Conservation (phyloP, 2,113 vertebrate species). For the Catharus bicknelli region DNA sequence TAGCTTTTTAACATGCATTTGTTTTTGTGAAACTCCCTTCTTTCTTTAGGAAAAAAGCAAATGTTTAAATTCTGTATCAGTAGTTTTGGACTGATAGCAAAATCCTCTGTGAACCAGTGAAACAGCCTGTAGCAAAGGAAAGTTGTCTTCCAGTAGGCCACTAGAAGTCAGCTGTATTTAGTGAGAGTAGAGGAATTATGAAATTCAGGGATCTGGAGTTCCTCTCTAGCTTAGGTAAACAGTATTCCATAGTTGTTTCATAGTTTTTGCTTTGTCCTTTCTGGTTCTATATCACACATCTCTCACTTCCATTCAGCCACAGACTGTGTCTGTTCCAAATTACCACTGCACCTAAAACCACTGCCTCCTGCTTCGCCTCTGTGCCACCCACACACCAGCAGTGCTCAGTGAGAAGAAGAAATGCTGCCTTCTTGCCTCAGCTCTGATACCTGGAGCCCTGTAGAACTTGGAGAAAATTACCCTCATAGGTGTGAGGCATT, state of each 20-base stretch:
- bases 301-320: neutral
- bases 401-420: neutral
- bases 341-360: neutral
- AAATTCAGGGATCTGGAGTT: neutral
- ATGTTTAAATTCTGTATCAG: neutral
- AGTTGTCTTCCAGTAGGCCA: neutral
- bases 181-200: neutral
- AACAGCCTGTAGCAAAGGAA: neutral
- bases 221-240: neutral
- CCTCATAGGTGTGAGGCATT: neutral
- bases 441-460: neutral
- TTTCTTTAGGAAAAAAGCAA: neutral
- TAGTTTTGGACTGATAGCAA: neutral
- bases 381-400: fast-evolving
- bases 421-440: neutral
- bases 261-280: neutral
- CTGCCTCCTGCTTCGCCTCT: neutral
- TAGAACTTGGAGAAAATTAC: neutral
- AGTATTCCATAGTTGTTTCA: neutral
- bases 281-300: neutral
- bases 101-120: neutral
- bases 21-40: neutral
- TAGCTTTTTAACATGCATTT: neutral
- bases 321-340: neutral
- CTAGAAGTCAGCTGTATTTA: neutral